A percentile compares a stretch with the other conserved stretches of the same genome.
phyloP scores from a whole-genome alignment of 2,797 vertebrate species.

The Arctocebus calabarensis region DNA sequence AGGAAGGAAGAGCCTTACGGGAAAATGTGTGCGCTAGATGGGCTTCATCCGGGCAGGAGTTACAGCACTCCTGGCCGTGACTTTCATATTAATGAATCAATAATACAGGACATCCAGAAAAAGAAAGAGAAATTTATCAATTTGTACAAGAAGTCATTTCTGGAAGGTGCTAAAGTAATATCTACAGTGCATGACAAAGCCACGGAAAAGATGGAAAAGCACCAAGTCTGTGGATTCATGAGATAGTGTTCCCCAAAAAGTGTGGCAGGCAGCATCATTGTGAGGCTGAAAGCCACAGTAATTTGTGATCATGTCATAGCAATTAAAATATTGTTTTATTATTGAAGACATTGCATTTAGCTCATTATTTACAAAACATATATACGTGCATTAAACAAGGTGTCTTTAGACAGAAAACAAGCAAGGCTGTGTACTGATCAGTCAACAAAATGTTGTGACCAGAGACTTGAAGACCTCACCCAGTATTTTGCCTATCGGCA shows the following conservation, averaged over 20 bases:
- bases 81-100: too few relatives aligned
- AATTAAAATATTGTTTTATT: background rate
- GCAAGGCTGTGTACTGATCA: background rate
- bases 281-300: background rate
- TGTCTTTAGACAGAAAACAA: background rate
- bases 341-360: background rate
- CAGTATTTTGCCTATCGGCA: background rate
- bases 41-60: background rate
- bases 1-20: background rate
- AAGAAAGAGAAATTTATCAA: background rate
- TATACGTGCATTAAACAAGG: background rate
- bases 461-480: background rate
- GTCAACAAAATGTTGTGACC: background rate
- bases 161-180: background rate
- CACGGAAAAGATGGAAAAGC: background rate
- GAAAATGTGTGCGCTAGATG: background rate
- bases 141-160: background rate
- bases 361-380: background rate
- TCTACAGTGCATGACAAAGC: background rate
- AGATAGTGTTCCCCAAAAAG: background rate
- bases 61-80: background rate
- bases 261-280: too few relatives aligned
- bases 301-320: background rate
- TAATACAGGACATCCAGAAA: background rate
- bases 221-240: background rate